Conservation (phyloP, 2,797 vertebrate genomes). For the Fringilla coelebs region DNA sequence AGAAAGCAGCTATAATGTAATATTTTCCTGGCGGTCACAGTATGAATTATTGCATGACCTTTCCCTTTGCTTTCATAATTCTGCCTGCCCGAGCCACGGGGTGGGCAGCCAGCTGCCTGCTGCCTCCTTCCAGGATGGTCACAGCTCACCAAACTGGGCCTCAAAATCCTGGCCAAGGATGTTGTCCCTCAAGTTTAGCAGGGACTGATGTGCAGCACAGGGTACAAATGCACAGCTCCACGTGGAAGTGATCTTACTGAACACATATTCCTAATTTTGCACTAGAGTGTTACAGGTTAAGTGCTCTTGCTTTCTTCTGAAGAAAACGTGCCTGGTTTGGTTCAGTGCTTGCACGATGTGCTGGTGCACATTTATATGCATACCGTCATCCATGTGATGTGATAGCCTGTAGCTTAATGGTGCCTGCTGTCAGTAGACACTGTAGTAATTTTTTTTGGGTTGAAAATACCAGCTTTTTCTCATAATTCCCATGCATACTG, state of each 20-base stretch:
- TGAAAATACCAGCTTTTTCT: not conserved
- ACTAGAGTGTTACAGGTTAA: not conserved
- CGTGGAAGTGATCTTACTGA: rapidly evolving
- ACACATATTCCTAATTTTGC: not conserved
- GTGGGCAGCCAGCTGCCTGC: not conserved
- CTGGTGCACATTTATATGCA: not conserved
- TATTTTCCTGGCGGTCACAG: not conserved
- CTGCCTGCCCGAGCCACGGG: not conserved
- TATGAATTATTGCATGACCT: not conserved
- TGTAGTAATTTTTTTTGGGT: not conserved
- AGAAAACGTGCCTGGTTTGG: not conserved
- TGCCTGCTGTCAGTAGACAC: not conserved
- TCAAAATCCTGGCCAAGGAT: not conserved
- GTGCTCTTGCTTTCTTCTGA: not conserved
- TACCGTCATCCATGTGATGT: not conserved
- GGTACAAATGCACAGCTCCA: not conserved
- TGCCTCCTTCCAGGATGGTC: not conserved
- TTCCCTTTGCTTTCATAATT: not conserved
- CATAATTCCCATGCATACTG: not conserved
- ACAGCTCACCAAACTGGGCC: not conserved
- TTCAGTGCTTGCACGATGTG: not conserved
- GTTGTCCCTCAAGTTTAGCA: not conserved
- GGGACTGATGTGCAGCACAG: not conserved
- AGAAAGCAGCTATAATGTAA: not conserved
- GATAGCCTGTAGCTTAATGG: not conserved